Evolutionary conservation across 2,888 invertebrate genomes (phyloP).

Genomic region (Eurytoma californica): DNA sequence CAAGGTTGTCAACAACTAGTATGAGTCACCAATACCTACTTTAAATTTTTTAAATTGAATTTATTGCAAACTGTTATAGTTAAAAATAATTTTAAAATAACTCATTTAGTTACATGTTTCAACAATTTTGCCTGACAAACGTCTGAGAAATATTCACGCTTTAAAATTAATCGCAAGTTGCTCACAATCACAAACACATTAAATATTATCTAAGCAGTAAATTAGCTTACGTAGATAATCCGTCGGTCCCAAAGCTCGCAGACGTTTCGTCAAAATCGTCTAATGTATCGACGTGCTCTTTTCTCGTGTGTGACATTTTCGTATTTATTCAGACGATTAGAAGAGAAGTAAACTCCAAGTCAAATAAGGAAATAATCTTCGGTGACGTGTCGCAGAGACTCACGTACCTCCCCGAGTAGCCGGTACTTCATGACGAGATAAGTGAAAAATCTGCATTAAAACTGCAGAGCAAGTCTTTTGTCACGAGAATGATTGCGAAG

Average conservation of each 20-base stretch:
- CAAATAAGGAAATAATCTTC: slow-evolving; percentile 17
- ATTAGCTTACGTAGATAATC: slow-evolving; percentile 40
- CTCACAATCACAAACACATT: neutral
- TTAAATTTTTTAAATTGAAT: too few species aligned
- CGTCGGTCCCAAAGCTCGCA: neutral
- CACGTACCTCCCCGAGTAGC: neutral
- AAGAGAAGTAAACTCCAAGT: slow-evolving; percentile 1
- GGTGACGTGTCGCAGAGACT: neutral
- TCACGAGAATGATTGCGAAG: slow-evolving; percentile 6
- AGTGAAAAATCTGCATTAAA: slow-evolving; percentile 4
- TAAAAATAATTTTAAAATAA: slow-evolving; percentile 4
- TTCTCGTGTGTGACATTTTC: slow-evolving; percentile 14
- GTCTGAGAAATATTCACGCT: too few species aligned
- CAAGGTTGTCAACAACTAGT: too few species aligned
- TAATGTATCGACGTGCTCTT: slow-evolving; percentile 5
- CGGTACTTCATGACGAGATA: slow-evolving; percentile 16
- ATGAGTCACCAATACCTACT: too few species aligned
- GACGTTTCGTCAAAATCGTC: neutral
- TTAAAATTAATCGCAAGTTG: neutral
- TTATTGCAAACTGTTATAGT: neutral
- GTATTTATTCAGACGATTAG: slow-evolving; percentile 30
- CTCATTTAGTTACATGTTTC: too few species aligned
- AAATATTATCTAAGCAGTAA: neutral
- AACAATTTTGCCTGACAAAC: too few species aligned
- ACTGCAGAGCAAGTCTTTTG: slow-evolving; percentile 6